phyloP scores from a whole-genome alignment of 2,888 invertebrate genomes.

The Agrypnus murinus region DNA sequence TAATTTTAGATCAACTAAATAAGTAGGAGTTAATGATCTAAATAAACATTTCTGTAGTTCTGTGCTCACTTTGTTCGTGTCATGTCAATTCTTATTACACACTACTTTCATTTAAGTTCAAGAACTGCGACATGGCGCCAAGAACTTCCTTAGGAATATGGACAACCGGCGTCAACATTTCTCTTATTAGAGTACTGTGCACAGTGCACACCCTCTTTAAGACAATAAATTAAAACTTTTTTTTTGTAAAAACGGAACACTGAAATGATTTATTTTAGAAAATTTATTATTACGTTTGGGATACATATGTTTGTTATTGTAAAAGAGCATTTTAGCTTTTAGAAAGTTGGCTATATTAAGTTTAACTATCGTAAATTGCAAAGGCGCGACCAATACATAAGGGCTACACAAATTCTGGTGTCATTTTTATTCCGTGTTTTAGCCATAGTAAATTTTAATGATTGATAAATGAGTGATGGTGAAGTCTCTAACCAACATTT shows the following conservation, averaged over 20 bases:
- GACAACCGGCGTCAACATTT: constrained; percentile 8
- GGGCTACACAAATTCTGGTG: too few relatives aligned
- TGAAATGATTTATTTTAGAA: too few relatives aligned
- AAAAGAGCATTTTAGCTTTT: too few relatives aligned
- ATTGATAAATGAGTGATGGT: too few relatives aligned
- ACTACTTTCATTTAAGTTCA: constrained; percentile 27
- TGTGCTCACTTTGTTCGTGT: constrained; percentile 8
- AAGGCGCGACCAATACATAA: too few relatives aligned
- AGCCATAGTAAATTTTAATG: too few relatives aligned
- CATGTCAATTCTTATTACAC: constrained; percentile 8
- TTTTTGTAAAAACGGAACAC: too few relatives aligned
- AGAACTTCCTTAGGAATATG: constrained; percentile 14
- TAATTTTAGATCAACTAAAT: constrained; percentile 12
- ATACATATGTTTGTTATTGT: too few relatives aligned
- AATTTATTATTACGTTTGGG: too few relatives aligned
- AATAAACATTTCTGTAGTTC: constrained; percentile 15
- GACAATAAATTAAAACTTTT: too few relatives aligned
- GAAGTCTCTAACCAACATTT: too few relatives aligned
- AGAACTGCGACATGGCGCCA: constrained; percentile 29
- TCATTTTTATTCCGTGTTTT: too few relatives aligned
- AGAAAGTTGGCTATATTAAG: not conserved
- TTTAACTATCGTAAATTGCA: not conserved
- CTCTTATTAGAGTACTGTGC: not conserved
- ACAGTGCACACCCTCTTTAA: constrained; percentile 7
- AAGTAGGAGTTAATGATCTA: constrained; percentile 24